Percentiles rank a stretch among this genome's conserved stretches.
Evolutionary conservation across 2,113 vertebrate genomes (phyloP).

Genomic region (Pygathrix nemaeus): DNA sequence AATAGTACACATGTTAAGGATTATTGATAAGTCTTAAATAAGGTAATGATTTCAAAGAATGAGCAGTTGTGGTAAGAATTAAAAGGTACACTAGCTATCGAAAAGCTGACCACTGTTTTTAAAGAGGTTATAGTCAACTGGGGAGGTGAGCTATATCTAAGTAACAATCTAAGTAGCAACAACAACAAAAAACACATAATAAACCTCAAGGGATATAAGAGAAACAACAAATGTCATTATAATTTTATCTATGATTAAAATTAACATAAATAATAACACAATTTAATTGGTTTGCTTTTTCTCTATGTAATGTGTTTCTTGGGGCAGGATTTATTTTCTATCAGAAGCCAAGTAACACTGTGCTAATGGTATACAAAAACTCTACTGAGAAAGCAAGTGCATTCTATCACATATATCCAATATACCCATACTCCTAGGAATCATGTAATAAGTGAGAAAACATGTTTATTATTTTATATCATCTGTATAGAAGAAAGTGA

Average conservation of each 20-base stretch:
- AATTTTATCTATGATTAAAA: not conserved
- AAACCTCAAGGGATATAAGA: not conserved
- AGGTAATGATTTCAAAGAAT: not conserved
- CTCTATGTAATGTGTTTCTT: not conserved
- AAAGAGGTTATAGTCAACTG: not conserved
- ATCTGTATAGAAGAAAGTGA: slow-evolving; percentile 6
- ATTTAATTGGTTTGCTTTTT: not conserved
- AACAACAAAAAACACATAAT: not conserved
- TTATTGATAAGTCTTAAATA: not conserved
- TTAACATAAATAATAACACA: not conserved
- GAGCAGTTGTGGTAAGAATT: not conserved
- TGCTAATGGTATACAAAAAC: not conserved
- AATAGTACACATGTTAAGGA: not conserved
- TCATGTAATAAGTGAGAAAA: not conserved
- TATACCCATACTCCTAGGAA: not conserved
- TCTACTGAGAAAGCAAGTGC: not conserved
- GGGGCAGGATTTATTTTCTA: not conserved
- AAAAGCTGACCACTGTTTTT: not conserved
- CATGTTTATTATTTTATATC: slow-evolving; percentile 54
- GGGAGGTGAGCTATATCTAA: not conserved
- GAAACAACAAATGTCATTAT: not conserved
- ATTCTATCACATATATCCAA: not conserved
- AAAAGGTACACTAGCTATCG: not conserved
- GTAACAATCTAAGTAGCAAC: not conserved
- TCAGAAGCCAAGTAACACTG: not conserved